These are phyloP conservation scores for Abrostola triplasia DNA, from an alignment of 2,888 invertebrate species.

Conservation along the genomic window DNA sequence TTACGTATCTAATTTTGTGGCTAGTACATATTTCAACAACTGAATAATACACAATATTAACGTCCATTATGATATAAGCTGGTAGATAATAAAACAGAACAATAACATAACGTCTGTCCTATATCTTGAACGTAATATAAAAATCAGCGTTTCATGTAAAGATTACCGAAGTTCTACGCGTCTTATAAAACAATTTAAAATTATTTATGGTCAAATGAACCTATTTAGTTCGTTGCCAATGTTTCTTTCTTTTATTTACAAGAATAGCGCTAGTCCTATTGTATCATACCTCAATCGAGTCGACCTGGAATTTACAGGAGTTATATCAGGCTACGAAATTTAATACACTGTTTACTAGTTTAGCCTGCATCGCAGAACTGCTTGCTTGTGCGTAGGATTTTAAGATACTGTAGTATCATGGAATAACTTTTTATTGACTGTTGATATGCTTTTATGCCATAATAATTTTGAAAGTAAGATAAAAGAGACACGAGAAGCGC, in stretches of 20 bases:
- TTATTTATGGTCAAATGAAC: slow-evolving; percentile 44
- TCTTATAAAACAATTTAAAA: slow-evolving; percentile 33
- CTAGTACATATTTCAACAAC: no score
- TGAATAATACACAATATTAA: background rate
- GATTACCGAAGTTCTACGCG: slow-evolving; percentile 17
- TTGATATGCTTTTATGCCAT: no score
- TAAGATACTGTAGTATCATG: background rate
- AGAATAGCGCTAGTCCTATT: slow-evolving; percentile 34
- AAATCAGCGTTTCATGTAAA: slow-evolving; percentile 24
- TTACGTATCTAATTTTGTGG: no score
- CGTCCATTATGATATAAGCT: background rate
- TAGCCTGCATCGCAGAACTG: background rate
- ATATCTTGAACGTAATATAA: slow-evolving; percentile 3
- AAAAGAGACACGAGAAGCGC: no score
- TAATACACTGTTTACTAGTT: background rate
- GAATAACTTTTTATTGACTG: no score
- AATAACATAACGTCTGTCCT: slow-evolving; percentile 7
- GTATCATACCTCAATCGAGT: slow-evolving; percentile 22
- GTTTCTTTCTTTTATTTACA: slow-evolving; percentile 33
- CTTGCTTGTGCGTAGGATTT: background rate
- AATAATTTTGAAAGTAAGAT: no score
- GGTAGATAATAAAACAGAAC: slow-evolving; percentile 14
- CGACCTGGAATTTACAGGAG: slow-evolving; percentile 12
- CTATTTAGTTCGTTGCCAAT: slow-evolving; percentile 45
- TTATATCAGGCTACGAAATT: slow-evolving; percentile 11